These are phyloP conservation scores for Diadegma fenestrale DNA, from an alignment of 2,888 invertebrate genomes.

Conservation along the genomic window DNA sequence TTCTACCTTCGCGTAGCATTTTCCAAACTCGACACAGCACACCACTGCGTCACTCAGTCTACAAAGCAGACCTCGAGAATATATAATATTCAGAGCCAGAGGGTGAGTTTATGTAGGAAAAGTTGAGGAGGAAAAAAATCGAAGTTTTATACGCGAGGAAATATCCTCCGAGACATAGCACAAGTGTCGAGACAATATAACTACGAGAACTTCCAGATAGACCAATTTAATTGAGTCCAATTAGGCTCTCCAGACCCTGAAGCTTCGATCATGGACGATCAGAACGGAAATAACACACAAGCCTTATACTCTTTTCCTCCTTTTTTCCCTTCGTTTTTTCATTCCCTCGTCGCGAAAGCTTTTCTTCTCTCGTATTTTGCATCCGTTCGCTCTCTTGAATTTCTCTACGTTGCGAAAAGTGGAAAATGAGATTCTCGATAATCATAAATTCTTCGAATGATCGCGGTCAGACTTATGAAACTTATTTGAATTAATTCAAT, in stretches of 20 bases:
- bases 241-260: conserved; percentile 42
- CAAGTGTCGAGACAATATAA: conserved; percentile 22
- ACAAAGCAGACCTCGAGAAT: conserved; percentile 56
- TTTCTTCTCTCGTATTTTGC: conserved; percentile 10
- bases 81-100: conserved; percentile 59
- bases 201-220: conserved; percentile 50
- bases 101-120: not conserved
- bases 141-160: conserved; percentile 31
- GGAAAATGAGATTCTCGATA: conserved; percentile 11
- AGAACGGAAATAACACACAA: conserved; percentile 36
- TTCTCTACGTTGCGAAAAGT: not conserved
- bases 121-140: conserved; percentile 28
- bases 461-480: not conserved
- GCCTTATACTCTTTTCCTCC: conserved; percentile 14
- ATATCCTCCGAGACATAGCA: conserved; percentile 29
- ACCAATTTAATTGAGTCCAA: conserved; percentile 61
- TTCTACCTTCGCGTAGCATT: conserved; percentile 53
- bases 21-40: conserved; percentile 61
- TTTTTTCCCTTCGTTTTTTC: not conserved
- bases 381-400: not conserved
- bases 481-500: conserved; percentile 25
- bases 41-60: conserved; percentile 58
- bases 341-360: conserved; percentile 3
- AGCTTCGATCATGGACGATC: conserved; percentile 24
- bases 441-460: not conserved